Percentiles rank a stretch among this genome's conserved stretches.
These are phyloP conservation scores for Tragelaphus strepsiceros DNA, from an alignment of 2,113 vertebrate species.

Conservation along the genomic window DNA sequence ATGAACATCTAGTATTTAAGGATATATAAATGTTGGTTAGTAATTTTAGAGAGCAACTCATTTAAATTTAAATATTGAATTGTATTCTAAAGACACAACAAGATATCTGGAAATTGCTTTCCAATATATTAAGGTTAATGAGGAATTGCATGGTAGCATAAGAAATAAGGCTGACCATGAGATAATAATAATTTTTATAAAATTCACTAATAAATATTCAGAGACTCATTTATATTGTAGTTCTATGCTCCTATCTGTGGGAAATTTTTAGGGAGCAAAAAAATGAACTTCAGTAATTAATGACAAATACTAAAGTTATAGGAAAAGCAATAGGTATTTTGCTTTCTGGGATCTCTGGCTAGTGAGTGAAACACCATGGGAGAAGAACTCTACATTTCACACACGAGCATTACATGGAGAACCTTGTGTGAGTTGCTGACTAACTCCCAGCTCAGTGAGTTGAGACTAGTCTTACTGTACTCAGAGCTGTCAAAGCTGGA, in stretches of 20 bases:
- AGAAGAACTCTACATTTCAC: background rate
- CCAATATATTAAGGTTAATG: background rate
- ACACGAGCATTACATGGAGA: background rate
- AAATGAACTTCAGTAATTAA: rapidly evolving
- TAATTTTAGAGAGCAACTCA: background rate
- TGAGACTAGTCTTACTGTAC: conserved; percentile 26
- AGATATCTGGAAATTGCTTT: background rate
- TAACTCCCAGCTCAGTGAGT: conserved; percentile 45
- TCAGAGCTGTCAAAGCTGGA: conserved; percentile 51
- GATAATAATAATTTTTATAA: background rate
- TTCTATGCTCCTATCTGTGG: background rate
- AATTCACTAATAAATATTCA: background rate
- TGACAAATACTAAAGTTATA: background rate
- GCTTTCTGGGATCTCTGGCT: rapidly evolving
- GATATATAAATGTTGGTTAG: background rate
- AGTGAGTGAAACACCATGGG: rapidly evolving
- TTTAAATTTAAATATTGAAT: background rate
- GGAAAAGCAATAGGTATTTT: background rate
- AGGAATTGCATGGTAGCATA: background rate
- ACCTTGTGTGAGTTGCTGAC: background rate
- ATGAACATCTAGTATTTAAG: background rate
- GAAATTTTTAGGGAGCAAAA: background rate
- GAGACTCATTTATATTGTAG: rapidly evolving
- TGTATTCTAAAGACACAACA: background rate
- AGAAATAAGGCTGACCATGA: background rate